phyloP scores from a whole-genome alignment of 2,113 vertebrate genomes.

The Podarcis raffonei region DNA sequence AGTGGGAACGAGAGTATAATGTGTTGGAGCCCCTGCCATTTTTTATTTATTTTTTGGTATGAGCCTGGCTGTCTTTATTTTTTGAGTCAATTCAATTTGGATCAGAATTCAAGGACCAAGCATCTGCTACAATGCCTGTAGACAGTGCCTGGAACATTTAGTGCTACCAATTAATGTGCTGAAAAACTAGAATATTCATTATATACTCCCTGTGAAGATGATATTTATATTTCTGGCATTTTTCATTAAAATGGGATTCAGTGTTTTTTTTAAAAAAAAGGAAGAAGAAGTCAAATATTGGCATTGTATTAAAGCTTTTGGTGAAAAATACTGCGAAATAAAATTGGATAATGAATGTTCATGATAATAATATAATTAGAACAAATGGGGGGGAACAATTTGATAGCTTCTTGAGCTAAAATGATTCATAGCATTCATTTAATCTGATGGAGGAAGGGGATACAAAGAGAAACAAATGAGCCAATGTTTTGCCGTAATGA shows the following conservation, averaged over 20 bases:
- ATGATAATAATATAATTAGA: background rate
- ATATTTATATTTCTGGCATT: background rate
- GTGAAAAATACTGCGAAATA: background rate
- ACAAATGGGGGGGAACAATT: background rate
- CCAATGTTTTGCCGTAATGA: background rate
- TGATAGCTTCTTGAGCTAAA: background rate
- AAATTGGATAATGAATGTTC: background rate
- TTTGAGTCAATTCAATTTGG: constrained; percentile 8
- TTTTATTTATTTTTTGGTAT: background rate
- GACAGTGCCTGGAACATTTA: background rate
- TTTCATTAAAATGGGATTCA: background rate
- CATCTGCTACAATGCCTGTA: background rate
- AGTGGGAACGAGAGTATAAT: background rate
- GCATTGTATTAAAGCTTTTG: background rate
- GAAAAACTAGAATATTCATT: background rate
- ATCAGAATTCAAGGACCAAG: constrained; percentile 33
- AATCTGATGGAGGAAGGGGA: background rate
- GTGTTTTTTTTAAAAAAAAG: background rate
- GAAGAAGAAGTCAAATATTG: background rate
- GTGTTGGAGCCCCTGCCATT: background rate
- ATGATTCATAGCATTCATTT: background rate
- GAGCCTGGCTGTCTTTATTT: background rate
- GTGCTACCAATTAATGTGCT: background rate
- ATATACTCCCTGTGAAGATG: constrained; percentile 4
- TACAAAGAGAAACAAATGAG: background rate